Percentiles rank a stretch among this genome's conserved stretches.
phyloP scores from a whole-genome alignment of 2,797 vertebrate genomes.

The Diplodus sargus region DNA sequence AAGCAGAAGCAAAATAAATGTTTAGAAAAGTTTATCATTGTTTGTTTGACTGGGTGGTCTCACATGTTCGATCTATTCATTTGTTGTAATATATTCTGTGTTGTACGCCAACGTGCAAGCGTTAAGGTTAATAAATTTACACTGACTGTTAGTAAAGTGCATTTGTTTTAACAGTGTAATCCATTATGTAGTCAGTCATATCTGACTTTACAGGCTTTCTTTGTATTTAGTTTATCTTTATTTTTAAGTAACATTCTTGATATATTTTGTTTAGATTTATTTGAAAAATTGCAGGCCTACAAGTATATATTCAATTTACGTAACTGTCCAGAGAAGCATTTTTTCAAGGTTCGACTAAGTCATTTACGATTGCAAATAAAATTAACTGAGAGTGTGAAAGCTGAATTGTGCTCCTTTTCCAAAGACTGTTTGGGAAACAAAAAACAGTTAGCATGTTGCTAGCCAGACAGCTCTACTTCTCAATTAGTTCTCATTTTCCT shows the following conservation, averaged over 20 bases:
- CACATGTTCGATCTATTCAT: not conserved
- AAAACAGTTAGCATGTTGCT: not conserved
- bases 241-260: conserved; percentile 35
- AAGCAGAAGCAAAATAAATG: conserved; percentile 41
- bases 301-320: conserved; percentile 31
- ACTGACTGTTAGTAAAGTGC: conserved; percentile 75
- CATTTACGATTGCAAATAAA: conserved; percentile 15
- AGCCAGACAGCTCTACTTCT: not conserved
- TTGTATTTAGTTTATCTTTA: conserved; percentile 12
- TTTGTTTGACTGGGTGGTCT: conserved; percentile 22
- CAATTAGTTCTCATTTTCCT: not conserved
- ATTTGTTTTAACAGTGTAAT: conserved; percentile 49
- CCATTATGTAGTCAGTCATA: conserved; percentile 35
- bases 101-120: conserved; percentile 53
- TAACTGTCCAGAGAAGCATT: conserved; percentile 14
- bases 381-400: not conserved
- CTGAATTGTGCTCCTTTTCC: conserved; percentile 19
- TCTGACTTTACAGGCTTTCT: conserved; percentile 29
- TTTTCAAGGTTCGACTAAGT: conserved; percentile 40
- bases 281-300: not conserved
- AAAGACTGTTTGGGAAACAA: not conserved
- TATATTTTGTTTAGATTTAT: conserved; percentile 22
- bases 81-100: conserved; percentile 21
- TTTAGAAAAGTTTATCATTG: conserved; percentile 27
- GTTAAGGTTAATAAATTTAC: conserved; percentile 57